A percentile compares a stretch with the other conserved stretches of the same genome.
These are phyloP conservation scores for Pheosia gnoma DNA, from an alignment of 2,888 invertebrate genomes.

Conservation along the genomic window DNA sequence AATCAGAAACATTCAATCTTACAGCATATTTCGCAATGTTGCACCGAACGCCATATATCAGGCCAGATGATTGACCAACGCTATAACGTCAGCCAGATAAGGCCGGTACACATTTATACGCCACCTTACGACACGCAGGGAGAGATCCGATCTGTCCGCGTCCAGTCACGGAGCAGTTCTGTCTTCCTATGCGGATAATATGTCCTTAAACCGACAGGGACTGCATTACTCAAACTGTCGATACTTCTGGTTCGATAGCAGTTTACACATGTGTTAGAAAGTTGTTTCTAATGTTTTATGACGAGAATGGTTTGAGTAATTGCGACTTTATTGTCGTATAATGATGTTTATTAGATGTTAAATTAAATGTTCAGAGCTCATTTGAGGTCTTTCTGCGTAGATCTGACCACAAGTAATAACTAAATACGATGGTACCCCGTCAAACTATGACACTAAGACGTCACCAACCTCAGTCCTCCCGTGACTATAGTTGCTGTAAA, in stretches of 20 bases:
- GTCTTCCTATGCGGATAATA: conserved; percentile 44
- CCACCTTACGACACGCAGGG: conserved; percentile 39
- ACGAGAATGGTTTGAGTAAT: background rate
- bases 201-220: conserved; percentile 35
- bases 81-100: conserved; percentile 33
- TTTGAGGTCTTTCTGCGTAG: too few relatives aligned
- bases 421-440: too few relatives aligned
- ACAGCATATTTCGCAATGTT: conserved; percentile 8
- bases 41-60: conserved; percentile 31
- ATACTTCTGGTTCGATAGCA: background rate
- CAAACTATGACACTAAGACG: too few relatives aligned
- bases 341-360: too few relatives aligned
- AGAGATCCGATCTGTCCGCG: conserved; percentile 41
- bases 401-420: too few relatives aligned
- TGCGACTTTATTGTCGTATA: too few relatives aligned
- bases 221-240: conserved; percentile 35
- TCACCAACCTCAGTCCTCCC: too few relatives aligned
- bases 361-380: too few relatives aligned
- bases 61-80: conserved; percentile 35
- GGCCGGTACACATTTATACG: conserved; percentile 43
- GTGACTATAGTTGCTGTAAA: too few relatives aligned
- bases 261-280: background rate
- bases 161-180: conserved; percentile 35
- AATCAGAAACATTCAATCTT: conserved; percentile 4
- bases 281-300: background rate